A percentile compares a stretch with the other conserved stretches of the same genome.
These are phyloP conservation scores for Polyodon spathula DNA, from an alignment of 2,113 vertebrate genomes.

Conservation along the genomic window DNA sequence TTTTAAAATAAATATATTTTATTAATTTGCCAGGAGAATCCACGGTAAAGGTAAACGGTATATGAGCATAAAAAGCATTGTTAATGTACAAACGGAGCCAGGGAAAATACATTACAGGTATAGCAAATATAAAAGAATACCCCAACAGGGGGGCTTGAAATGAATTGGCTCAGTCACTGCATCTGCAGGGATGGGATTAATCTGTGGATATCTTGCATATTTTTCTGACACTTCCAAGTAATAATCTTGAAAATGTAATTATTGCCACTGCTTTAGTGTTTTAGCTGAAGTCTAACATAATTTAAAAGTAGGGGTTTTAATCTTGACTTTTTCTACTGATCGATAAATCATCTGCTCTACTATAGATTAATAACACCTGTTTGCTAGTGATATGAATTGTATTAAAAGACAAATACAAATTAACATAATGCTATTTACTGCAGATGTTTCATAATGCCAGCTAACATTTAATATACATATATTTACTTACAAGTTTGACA, in stretches of 20 bases:
- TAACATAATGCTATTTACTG: too few species aligned
- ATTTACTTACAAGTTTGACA: too few species aligned
- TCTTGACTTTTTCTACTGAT: too few species aligned
- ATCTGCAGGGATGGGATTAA: slow-evolving; percentile 1
- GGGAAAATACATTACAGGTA: slow-evolving; percentile 76
- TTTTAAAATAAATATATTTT: slow-evolving; percentile 86
- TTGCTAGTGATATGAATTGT: too few species aligned
- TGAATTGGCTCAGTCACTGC: slow-evolving; percentile 21
- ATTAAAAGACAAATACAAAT: too few species aligned
- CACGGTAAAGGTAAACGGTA: slow-evolving; percentile 93
- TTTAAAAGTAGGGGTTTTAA: background rate
- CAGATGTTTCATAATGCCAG: too few species aligned
- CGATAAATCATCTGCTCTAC: too few species aligned
- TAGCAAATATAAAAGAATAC: slow-evolving; percentile 36
- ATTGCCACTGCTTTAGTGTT: slow-evolving; percentile 50
- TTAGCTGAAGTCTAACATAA: slow-evolving; percentile 66
- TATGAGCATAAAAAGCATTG: slow-evolving; percentile 97
- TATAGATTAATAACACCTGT: too few species aligned
- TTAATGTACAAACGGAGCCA: slow-evolving; percentile 93
- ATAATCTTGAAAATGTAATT: background rate
- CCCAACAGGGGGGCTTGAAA: slow-evolving; percentile 17
- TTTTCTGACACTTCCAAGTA: background rate
- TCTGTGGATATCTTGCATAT: slow-evolving; percentile 2
- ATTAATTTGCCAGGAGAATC: slow-evolving; percentile 79
- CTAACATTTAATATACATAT: too few species aligned